Evolutionary conservation across 2,797 vertebrate genomes (phyloP), one percentile per base, ranked within the genome.

Genomic region (Adrianichthys oophorus): DNA sequence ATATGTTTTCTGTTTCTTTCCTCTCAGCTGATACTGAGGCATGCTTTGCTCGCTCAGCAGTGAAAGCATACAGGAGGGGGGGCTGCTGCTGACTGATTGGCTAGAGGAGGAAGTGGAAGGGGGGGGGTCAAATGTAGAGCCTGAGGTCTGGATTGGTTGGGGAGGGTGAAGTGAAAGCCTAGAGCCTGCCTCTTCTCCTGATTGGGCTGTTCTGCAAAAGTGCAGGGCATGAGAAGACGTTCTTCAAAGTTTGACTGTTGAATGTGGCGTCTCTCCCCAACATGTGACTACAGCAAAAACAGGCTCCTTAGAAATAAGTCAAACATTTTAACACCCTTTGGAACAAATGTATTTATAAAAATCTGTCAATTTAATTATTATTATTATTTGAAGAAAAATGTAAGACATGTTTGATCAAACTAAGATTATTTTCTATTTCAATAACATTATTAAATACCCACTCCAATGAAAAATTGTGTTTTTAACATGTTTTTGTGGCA

Each of bases 11-110:
- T 82, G 68, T 79, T 50, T 60, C 79, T 86, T 91, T 90, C 87
- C 87, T 90, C 89, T 86, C 91, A 92, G 91, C 90, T 93, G 91
- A 90, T 91, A 87, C 75, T 60, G 7, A 79, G 80, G 85, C 84
- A 50, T 90, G 86, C 88, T 90, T 78, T 89, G 89, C 90, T 88
- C 89, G 88, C 89, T 92, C 90, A 92, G 91, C 90, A 91, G 76
- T 85, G 87, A 90, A 84, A 82, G 85, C 87, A 87, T 79, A 83
- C 69, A 82, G 72, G 41, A 47, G 19, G 40, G 65, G 56, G 65
- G 24, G 52, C 12, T 5, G 37, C 23, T 57, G 41, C 18, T 15
- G 47, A 42, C 47, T 59, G 73, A 92, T 91, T 92, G 91, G 92
- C 40, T 52, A 48, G 52, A 56, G 26, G 53, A 37, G 32, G 32